These are phyloP conservation scores for Palythoa grandiflora DNA, from an alignment of 92 coral and sea anemone genomes.

Conservation along the genomic window DNA sequence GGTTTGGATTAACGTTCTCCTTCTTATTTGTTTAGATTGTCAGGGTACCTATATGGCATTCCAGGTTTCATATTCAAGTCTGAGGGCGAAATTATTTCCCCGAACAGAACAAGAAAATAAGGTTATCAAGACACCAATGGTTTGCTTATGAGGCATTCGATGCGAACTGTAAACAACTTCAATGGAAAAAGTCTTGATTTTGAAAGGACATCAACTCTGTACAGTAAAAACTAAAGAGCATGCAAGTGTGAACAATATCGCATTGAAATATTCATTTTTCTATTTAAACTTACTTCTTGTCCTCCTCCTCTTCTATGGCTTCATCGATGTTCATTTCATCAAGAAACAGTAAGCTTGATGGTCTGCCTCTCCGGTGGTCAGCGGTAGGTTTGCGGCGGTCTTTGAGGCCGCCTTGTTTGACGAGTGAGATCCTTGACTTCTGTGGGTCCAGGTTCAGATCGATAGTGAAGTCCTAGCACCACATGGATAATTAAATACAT, in stretches of 20 bases:
- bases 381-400: slow-evolving; percentile 92
- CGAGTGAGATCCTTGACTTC: slow-evolving; percentile 84
- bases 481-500: neutral
- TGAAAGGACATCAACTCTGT: too few species aligned
- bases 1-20: too few species aligned
- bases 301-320: slow-evolving; percentile 62
- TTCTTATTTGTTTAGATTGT: too few species aligned
- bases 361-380: slow-evolving; percentile 78
- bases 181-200: too few species aligned
- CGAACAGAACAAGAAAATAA: too few species aligned
- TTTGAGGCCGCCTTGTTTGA: slow-evolving; percentile 73
- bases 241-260: neutral
- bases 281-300: slow-evolving; percentile 62
- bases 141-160: too few species aligned
- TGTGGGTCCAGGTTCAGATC: slow-evolving; percentile 80
- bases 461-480: slow-evolving; percentile 58
- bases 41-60: too few species aligned
- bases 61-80: too few species aligned
- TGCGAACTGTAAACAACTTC: too few species aligned
- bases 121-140: too few species aligned
- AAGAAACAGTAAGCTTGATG: slow-evolving; percentile 38
- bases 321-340: slow-evolving; percentile 63
- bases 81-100: too few species aligned
- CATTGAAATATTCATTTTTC: neutral
- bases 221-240: neutral